phyloP scores from a whole-genome alignment of 2,888 invertebrate species.

The Drosophila emarginata region DNA sequence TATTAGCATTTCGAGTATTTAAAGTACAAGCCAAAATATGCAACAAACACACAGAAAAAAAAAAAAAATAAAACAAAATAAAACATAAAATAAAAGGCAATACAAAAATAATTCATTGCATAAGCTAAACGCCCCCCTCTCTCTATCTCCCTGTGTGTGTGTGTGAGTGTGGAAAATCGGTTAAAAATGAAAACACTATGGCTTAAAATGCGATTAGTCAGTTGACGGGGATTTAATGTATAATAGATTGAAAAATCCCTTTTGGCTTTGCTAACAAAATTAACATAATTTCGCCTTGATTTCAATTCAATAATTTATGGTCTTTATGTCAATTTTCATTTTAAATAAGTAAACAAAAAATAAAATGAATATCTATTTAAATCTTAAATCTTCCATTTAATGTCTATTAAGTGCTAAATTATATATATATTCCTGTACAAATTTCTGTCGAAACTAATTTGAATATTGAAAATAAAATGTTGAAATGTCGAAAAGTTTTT shows the following conservation, averaged over 20 bases:
- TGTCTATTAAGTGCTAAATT: too few species aligned
- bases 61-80: too few species aligned
- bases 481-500: too few species aligned
- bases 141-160: not conserved
- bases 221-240: not conserved
- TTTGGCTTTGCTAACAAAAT: not conserved
- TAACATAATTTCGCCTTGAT: constrained; percentile 9
- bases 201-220: constrained; percentile 15
- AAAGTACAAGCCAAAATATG: constrained; percentile 2
- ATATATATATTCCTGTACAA: too few species aligned
- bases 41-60: too few species aligned
- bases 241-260: constrained; percentile 1
- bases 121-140: not conserved
- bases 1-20: constrained; percentile 8
- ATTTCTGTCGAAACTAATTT: too few species aligned
- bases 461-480: too few species aligned
- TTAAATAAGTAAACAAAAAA: not conserved
- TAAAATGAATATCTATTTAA: too few species aligned
- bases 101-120: constrained; percentile 35
- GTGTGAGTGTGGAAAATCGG: constrained; percentile 2
- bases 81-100: constrained; percentile 22
- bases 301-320: constrained; percentile 8
- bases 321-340: constrained; percentile 1
- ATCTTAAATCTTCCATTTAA: too few species aligned
- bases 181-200: constrained; percentile 9